Conservation (phyloP, 1,140 invertebrate genomes). For the Drosophila novamexicana region DNA sequence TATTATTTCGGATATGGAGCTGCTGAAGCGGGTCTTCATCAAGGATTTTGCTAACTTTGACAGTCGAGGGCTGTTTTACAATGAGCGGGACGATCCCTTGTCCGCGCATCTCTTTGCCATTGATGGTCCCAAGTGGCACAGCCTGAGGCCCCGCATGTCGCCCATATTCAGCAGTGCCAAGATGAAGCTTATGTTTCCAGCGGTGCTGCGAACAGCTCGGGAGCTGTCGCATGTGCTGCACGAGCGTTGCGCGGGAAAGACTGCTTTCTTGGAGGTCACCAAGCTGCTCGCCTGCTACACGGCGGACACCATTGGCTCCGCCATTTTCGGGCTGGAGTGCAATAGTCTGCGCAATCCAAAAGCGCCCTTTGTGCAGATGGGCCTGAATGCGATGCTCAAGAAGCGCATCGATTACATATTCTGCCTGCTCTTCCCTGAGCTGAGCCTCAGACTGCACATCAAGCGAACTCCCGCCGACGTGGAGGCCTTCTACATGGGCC, state of each 20-base stretch:
- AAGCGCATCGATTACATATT: constrained; percentile 43
- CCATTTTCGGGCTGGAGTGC: constrained; percentile 85
- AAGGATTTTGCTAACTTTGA: constrained; percentile 86
- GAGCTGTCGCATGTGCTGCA: constrained; percentile 66
- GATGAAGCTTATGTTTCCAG: constrained; percentile 85
- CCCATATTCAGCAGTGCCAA: constrained; percentile 86
- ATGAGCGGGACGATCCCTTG: constrained; percentile 84
- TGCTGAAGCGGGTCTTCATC: constrained; percentile 86
- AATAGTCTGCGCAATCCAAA: constrained; percentile 84
- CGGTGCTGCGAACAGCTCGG: constrained; percentile 62
- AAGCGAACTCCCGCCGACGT: constrained; percentile 48
- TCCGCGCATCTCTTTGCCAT: constrained; percentile 84
- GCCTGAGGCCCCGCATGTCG: constrained; percentile 85
- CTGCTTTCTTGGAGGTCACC: constrained; percentile 59
- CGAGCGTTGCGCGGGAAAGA: constrained; percentile 38
- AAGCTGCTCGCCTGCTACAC: constrained; percentile 84
- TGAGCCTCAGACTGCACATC: constrained; percentile 38
- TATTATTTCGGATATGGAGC: constrained; percentile 85
- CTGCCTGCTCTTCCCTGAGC: constrained; percentile 42
- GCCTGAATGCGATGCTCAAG: constrained; percentile 40
- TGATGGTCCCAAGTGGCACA: constrained; percentile 85
- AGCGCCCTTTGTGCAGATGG: constrained; percentile 84
- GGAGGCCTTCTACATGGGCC: constrained; percentile 76
- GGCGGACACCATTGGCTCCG: constrained; percentile 77
- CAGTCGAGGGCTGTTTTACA: constrained; percentile 84